Evolutionary conservation across 1,140 invertebrate species (phyloP), one percentile per base, ranked within the genome.

Genomic region (Gryon sp.): DNA sequence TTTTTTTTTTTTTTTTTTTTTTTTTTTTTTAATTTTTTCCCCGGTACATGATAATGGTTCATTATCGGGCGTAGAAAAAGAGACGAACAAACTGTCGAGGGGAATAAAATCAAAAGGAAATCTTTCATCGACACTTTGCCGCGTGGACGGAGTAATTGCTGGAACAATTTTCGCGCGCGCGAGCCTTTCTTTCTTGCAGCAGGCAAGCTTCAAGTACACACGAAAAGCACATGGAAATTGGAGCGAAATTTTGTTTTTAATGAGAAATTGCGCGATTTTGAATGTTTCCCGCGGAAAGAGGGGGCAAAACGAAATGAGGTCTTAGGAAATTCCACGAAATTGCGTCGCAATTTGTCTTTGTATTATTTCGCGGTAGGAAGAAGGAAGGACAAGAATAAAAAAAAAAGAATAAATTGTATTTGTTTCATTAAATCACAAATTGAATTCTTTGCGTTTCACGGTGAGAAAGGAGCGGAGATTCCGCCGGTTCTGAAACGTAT

Each of bases 341-440:
- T 55, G 50, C 30, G 40, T 15, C 32, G 50, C 48, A 28, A 48
- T 48, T 55, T 40, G 40, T 62, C 57, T 55, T 55, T 72, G 66
- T 57, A 26, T 72, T 46, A 72, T 57, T 41, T 14, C 22, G 15
- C 36, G 3, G 24, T n/a, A 26, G 48, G 32, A 2, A 36, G 28
- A n/a, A n/a, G n/a, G n/a, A n/a, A n/a, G n/a, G n/a, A n/a, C n/a
- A n/a, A n/a, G 11, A 6, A 6, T 7, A n/a, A 28, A 7, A 7
- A 28, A 28, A 28, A 41, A 62, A 59, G 55, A 55, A 46, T 48
- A 63, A 72, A 72, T 72, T 55, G 32, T 57, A 48, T 72, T 72
- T 72, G 57, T 72, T 72, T 72, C 57, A 62, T 62, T 72, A 55
- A 63, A 72, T 72, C 40, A 22, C 40, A 72, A 72, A 72, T 72